Percentiles rank a stretch among this genome's conserved stretches.
Conservation (phyloP, 2,113 vertebrate genomes). For the Xiphophorus hellerii region DNA sequence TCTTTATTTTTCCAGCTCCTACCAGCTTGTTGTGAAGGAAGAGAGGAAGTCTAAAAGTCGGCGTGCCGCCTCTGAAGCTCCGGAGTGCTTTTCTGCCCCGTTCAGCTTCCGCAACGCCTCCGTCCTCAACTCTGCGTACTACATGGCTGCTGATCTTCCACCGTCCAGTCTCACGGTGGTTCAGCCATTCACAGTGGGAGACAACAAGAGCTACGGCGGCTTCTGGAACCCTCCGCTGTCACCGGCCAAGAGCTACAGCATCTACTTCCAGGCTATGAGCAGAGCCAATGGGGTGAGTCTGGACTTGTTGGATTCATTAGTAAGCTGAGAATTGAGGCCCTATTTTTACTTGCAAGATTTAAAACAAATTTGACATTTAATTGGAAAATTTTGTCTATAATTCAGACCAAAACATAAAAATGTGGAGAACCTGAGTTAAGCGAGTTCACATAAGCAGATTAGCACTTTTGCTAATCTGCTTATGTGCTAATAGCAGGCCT, state of each 20-base stretch:
- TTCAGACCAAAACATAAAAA: background rate
- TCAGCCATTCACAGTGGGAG: conserved; percentile 94
- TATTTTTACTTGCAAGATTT: background rate
- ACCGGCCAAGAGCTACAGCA: conserved; percentile 96
- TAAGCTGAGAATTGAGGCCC: background rate
- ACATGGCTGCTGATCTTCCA: conserved; percentile 93
- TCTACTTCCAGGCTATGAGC: conserved; percentile 97
- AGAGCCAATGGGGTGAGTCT: conserved; percentile 93
- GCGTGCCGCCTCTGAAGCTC: conserved; percentile 87
- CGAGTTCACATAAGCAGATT: too few relatives aligned
- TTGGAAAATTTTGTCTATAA: background rate
- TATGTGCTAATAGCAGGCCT: too few relatives aligned
- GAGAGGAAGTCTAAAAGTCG: conserved; percentile 89
- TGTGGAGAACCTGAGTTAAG: too few relatives aligned
- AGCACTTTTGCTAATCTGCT: too few relatives aligned
- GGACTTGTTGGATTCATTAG: background rate
- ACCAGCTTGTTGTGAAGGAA: conserved; percentile 96
- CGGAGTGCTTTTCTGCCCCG: conserved; percentile 89
- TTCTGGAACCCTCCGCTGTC: conserved; percentile 97
- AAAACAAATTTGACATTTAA: background rate
- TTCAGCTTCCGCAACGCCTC: conserved; percentile 94
- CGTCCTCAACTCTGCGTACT: conserved; percentile 87
- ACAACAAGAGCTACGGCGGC: conserved; percentile 97
- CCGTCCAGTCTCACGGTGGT: conserved; percentile 88
- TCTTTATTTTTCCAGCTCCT: conserved; percentile 80